Conservation (phyloP, 2,797 vertebrate genomes). For the Poeciliopsis infans region DNA sequence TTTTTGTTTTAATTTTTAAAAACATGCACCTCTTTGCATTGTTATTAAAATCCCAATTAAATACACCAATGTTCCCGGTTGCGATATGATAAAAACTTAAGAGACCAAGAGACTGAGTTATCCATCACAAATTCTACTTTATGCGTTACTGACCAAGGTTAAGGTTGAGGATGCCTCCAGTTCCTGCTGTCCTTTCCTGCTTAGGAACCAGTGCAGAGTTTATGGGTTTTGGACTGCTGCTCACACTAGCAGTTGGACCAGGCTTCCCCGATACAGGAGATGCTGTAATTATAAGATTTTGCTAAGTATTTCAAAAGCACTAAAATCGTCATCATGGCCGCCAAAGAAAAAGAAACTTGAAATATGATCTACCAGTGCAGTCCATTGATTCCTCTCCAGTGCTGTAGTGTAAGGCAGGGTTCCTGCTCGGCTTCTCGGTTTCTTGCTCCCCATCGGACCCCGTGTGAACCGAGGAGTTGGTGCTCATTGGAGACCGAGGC, state of each 20-base stretch:
- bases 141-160: conserved; percentile 89
- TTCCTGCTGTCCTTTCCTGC: conserved; percentile 86
- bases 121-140: background rate
- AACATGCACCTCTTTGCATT: background rate
- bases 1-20: background rate
- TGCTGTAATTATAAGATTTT: conserved; percentile 75
- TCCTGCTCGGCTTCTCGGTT: conserved; percentile 85
- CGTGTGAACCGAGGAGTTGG: conserved; percentile 96
- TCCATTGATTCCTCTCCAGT: conserved; percentile 98
- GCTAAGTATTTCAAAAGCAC: background rate
- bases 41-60: background rate
- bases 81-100: background rate
- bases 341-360: background rate
- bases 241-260: conserved; percentile 86
- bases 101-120: background rate
- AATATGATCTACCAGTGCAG: conserved; percentile 84
- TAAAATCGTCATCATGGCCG: background rate
- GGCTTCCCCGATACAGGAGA: conserved; percentile 91
- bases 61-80: background rate
- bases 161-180: conserved; percentile 96
- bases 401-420: conserved; percentile 90
- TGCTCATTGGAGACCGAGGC: conserved; percentile 98
- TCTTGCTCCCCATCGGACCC: conserved; percentile 96
- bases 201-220: conserved; percentile 85
- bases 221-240: conserved; percentile 92